phyloP scores from a whole-genome alignment of 2,888 invertebrate genomes.

The Drosophila pullipes region DNA sequence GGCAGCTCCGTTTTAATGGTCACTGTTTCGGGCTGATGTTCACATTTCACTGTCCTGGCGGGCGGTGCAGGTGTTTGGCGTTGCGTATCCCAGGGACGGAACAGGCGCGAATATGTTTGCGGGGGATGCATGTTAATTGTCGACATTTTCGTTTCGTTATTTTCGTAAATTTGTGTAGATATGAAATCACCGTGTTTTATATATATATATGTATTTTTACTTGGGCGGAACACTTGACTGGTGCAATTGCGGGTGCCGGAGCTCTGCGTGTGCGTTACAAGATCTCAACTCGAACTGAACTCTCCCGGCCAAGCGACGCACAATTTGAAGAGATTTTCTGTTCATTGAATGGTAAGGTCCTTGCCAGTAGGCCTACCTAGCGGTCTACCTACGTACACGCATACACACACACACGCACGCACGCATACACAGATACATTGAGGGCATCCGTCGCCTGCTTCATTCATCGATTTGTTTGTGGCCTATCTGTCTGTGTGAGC shows the following conservation, averaged over 20 bases:
- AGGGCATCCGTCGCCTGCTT: slow-evolving; percentile 50
- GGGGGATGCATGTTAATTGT: slow-evolving; percentile 83
- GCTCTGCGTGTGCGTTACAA: slow-evolving; percentile 73
- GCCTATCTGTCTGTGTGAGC: slow-evolving; percentile 71
- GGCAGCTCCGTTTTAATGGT: slow-evolving; percentile 60
- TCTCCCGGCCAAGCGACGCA: slow-evolving; percentile 59
- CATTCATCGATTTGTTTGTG: slow-evolving; percentile 78
- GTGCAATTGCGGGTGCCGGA: slow-evolving; percentile 38
- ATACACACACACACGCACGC: slow-evolving; percentile 21
- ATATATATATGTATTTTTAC: background rate
- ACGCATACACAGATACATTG: slow-evolving; percentile 19
- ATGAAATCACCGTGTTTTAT: slow-evolving; percentile 18
- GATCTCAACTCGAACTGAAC: slow-evolving; percentile 83
- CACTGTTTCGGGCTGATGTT: slow-evolving; percentile 47
- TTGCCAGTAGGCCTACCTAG: slow-evolving; percentile 66
- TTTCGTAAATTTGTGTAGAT: slow-evolving; percentile 3
- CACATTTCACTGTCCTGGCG: slow-evolving; percentile 55
- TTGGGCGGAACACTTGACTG: slow-evolving; percentile 54
- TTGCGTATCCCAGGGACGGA: slow-evolving; percentile 88
- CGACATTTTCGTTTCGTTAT: slow-evolving; percentile 69
- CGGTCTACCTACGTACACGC: slow-evolving; percentile 49
- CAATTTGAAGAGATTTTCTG: slow-evolving; percentile 77
- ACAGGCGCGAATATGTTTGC: slow-evolving; percentile 87
- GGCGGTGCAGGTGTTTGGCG: slow-evolving; percentile 53
- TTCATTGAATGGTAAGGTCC: slow-evolving; percentile 57